Percentiles rank a stretch among this genome's conserved stretches.
Evolutionary conservation across 2,888 invertebrate species (phyloP).

Genomic region (Halocaridina rubra): DNA sequence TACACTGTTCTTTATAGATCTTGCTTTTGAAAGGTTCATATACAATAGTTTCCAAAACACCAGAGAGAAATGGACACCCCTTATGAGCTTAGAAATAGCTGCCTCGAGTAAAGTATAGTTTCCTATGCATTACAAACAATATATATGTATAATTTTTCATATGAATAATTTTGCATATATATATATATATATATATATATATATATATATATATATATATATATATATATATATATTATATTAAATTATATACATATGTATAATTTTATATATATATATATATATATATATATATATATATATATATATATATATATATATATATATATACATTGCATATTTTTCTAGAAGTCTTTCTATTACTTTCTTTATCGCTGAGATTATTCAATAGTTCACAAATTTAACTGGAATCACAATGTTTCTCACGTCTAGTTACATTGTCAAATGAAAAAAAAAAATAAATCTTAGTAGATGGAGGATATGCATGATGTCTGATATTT

Average conservation of each 20-base stretch:
- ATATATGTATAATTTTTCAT: background rate
- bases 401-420: too few relatives aligned
- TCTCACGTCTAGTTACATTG: too few relatives aligned
- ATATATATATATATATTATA: background rate
- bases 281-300: conserved; percentile 17
- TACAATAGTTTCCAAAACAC: background rate
- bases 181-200: background rate
- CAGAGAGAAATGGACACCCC: background rate
- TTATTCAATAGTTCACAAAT: too few relatives aligned
- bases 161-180: background rate
- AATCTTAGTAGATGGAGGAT: too few relatives aligned
- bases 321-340: conserved; percentile 3
- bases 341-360: too few relatives aligned
- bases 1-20: too few relatives aligned
- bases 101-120: background rate
- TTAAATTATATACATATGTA: background rate
- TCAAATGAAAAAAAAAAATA: too few relatives aligned
- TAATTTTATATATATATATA: conserved; percentile 9
- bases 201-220: background rate
- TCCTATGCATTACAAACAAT: background rate
- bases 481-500: too few relatives aligned
- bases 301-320: conserved; percentile 16
- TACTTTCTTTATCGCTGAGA: too few relatives aligned
- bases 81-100: background rate
- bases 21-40: background rate